phyloP scores from a whole-genome alignment of 1,140 invertebrate species.

The Drosophila equinoxialis region DNA sequence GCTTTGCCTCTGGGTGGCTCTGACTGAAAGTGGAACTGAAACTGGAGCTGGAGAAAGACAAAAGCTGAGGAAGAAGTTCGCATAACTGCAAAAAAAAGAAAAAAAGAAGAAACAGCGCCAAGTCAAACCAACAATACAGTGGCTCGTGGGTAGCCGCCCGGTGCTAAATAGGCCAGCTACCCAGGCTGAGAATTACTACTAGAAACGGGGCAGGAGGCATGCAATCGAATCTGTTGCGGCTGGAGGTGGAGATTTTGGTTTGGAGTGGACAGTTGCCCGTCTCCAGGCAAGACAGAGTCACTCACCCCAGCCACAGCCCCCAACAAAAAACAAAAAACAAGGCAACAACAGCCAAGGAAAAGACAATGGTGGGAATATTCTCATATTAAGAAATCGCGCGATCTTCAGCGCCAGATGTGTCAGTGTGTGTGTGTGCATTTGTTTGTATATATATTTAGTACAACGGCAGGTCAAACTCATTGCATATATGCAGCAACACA shows the following conservation, averaged over 20 bases:
- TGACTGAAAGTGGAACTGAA: constrained; percentile 3
- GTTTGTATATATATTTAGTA: constrained; percentile 75
- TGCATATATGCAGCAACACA: constrained; percentile 11
- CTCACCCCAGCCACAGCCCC: constrained; percentile 31
- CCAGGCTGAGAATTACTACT: too few species aligned
- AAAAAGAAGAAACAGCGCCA: constrained; percentile 62
- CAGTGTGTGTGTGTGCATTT: constrained; percentile 49
- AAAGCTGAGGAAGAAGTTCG: constrained; percentile 59
- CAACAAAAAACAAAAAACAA: neutral
- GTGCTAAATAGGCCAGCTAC: constrained; percentile 70
- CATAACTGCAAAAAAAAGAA: constrained; percentile 73
- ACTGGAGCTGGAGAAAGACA: constrained; percentile 49
- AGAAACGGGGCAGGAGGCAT: constrained; percentile 36
- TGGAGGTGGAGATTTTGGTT: constrained; percentile 8
- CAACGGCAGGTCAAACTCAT: constrained; percentile 73
- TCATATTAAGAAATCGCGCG: constrained; percentile 82
- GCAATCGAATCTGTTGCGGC: constrained; percentile 64
- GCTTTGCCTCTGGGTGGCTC: neutral
- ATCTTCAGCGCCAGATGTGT: constrained; percentile 79
- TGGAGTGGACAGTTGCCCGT: constrained; percentile 20
- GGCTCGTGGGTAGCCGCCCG: constrained; percentile 69
- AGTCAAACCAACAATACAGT: constrained; percentile 17
- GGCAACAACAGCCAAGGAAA: constrained; percentile 18
- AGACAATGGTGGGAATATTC: constrained; percentile 83
- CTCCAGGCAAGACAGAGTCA: constrained; percentile 33